These are phyloP conservation scores for Scalopus aquaticus DNA, from an alignment of 2,113 vertebrate species.

Conservation along the genomic window DNA sequence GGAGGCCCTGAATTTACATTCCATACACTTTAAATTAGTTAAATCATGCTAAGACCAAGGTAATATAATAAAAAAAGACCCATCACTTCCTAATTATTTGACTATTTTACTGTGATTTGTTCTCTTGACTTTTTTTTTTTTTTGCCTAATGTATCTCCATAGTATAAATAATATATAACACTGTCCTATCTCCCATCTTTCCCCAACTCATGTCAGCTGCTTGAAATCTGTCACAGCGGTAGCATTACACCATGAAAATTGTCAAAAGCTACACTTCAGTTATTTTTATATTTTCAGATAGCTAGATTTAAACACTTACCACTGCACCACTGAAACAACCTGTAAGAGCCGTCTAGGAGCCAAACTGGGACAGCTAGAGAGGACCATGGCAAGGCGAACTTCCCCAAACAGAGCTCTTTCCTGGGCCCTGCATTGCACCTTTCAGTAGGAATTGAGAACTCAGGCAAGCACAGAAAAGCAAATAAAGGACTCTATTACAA, in stretches of 20 bases:
- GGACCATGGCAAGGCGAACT: neutral
- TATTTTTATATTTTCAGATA: constrained; percentile 10
- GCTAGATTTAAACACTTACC: neutral
- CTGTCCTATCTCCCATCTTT: fast-evolving
- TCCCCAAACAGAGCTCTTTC: neutral
- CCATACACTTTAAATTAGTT: neutral
- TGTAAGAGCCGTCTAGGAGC: neutral
- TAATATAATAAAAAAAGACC: neutral
- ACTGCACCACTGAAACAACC: neutral
- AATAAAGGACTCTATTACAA: constrained; percentile 12
- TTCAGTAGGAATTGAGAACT: neutral
- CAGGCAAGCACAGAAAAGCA: neutral
- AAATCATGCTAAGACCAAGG: neutral
- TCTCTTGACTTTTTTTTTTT: neutral
- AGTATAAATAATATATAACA: neutral
- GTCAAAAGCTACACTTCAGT: neutral
- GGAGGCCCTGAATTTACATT: neutral
- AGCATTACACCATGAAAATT: neutral
- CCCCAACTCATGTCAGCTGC: neutral
- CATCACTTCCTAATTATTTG: neutral
- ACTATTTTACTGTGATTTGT: neutral
- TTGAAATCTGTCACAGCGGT: neutral
- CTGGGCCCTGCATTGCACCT: neutral
- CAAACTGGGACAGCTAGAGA: neutral
- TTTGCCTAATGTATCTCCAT: neutral